A percentile compares a stretch with the other conserved stretches of the same genome.
Conservation (phyloP, 1,140 invertebrate genomes). For the Hesperophylax magnus region DNA sequence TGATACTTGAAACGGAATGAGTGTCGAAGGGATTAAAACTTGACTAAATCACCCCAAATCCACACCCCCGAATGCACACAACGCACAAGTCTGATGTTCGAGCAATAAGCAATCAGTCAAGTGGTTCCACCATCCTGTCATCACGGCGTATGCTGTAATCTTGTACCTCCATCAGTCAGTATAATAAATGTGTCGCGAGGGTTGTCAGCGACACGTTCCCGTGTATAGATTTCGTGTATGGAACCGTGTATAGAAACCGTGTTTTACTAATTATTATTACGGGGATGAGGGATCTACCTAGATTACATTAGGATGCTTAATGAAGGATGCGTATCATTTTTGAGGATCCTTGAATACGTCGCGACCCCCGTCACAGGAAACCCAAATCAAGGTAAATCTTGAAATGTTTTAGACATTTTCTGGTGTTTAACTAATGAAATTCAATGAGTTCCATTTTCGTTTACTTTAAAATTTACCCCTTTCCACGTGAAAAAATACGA, state of each 20-base stretch:
- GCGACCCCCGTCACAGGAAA: constrained; percentile 31
- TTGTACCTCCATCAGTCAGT: constrained; percentile 50
- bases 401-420: background rate
- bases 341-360: constrained; percentile 23
- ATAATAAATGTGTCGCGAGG: constrained; percentile 54
- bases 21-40: no score
- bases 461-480: no score
- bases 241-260: background rate
- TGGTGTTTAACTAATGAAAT: background rate
- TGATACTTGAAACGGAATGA: no score
- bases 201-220: constrained; percentile 48
- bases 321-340: constrained; percentile 39
- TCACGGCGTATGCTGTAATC: constrained; percentile 48
- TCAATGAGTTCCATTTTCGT: background rate
- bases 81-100: background rate
- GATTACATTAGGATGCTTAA: background rate
- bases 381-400: constrained; percentile 19
- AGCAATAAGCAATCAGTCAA: constrained; percentile 54
- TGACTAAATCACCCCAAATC: no score
- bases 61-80: background rate
- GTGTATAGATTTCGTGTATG: no score
- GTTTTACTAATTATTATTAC: constrained; percentile 16
- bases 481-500: no score
- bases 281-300: background rate
- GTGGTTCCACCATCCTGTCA: constrained; percentile 47